A percentile compares a stretch with the other conserved stretches of the same genome.
Evolutionary conservation across 2,888 invertebrate species (phyloP).

Genomic region (Fragum whitleyi): DNA sequence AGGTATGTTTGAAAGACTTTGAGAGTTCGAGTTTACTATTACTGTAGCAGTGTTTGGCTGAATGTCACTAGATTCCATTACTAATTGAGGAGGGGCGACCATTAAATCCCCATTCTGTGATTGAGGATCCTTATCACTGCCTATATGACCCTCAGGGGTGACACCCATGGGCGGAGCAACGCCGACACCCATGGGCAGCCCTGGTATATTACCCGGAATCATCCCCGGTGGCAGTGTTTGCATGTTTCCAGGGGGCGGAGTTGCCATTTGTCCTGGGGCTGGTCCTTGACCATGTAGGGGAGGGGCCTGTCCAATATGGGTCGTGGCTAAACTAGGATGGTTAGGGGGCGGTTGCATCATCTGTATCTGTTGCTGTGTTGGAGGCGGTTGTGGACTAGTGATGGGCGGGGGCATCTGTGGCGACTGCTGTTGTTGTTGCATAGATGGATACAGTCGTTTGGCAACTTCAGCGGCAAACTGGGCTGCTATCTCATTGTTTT

Average conservation of each 20-base stretch:
- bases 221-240: constrained; percentile 2
- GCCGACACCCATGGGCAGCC: background rate
- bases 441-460: constrained; percentile 14
- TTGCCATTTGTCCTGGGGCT: background rate
- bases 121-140: constrained; percentile 10
- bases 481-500: constrained; percentile 71
- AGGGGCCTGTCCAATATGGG: background rate
- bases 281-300: background rate
- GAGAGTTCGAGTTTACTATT: constrained; percentile 23
- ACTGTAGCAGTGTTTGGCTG: constrained; percentile 3
- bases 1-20: constrained; percentile 57
- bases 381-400: constrained; percentile 9
- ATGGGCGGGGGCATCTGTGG: constrained; percentile 12
- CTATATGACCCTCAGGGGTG: background rate
- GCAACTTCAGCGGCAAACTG: constrained; percentile 79
- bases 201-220: background rate
- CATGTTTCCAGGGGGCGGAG: background rate
- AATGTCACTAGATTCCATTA: background rate
- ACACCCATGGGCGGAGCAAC: constrained; percentile 8
- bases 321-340: background rate
- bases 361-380: background rate
- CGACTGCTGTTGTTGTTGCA: constrained; percentile 8
- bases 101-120: constrained; percentile 9
- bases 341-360: background rate
- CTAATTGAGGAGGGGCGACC: background rate